phyloP scores from a whole-genome alignment of 2,113 vertebrate species.

The Caranx ignobilis region DNA sequence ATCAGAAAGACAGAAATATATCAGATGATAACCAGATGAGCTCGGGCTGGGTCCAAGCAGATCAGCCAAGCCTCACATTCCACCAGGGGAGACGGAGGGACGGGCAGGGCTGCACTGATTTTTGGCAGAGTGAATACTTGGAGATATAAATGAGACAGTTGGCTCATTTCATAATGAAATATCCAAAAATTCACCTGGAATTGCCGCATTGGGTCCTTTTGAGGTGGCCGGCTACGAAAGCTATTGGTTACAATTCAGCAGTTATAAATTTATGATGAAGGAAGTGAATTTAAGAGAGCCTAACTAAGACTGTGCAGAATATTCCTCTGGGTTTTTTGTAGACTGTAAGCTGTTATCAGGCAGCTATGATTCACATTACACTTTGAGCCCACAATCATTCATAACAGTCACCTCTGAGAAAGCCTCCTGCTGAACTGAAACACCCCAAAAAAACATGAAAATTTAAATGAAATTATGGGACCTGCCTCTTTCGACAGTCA shows the following conservation, averaged over 20 bases:
- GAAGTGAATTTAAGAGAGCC: slow-evolving; percentile 41
- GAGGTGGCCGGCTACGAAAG: slow-evolving; percentile 51
- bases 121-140: slow-evolving; percentile 52
- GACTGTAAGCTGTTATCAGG: slow-evolving; percentile 46
- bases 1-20: slow-evolving; percentile 37
- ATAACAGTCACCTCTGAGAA: slow-evolving; percentile 50
- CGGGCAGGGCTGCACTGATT: slow-evolving; percentile 21
- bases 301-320: slow-evolving; percentile 47
- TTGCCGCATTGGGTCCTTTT: slow-evolving; percentile 54
- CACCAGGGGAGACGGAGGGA: slow-evolving; percentile 5
- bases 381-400: slow-evolving; percentile 58
- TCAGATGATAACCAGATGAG: slow-evolving; percentile 46
- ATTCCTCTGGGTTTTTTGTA: slow-evolving; percentile 56
- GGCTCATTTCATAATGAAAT: slow-evolving; percentile 61
- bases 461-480: slow-evolving; percentile 70
- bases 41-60: slow-evolving; percentile 28
- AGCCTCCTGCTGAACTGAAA: slow-evolving; percentile 40
- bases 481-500: slow-evolving; percentile 68
- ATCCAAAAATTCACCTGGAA: slow-evolving; percentile 59
- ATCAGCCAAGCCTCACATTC: slow-evolving; percentile 36
- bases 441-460: slow-evolving; percentile 51
- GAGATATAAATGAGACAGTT: slow-evolving; percentile 52
- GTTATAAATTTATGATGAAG: slow-evolving; percentile 52
- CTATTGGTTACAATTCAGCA: slow-evolving; percentile 65
- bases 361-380: slow-evolving; percentile 58